Percentiles rank a stretch among this genome's conserved stretches.
Evolutionary conservation across 2,113 vertebrate species (phyloP).

Genomic region (Nestor notabilis): DNA sequence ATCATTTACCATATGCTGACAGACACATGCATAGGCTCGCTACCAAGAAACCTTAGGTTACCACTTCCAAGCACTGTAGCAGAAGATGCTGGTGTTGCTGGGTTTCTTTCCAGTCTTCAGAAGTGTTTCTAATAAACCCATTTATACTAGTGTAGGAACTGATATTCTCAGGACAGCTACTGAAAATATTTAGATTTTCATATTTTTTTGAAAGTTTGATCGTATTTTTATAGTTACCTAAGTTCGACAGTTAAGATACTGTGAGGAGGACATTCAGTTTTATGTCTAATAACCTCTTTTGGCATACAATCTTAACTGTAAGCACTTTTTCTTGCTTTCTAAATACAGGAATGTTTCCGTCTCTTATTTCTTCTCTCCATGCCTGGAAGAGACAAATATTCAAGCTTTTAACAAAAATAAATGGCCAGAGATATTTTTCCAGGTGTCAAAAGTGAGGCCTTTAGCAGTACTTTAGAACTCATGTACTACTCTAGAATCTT

Average conservation of each 20-base stretch:
- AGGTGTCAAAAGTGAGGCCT: background rate
- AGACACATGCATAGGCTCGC: background rate
- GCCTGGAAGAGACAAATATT: background rate
- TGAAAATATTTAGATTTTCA: background rate
- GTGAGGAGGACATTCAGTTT: background rate
- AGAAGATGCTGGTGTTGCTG: background rate
- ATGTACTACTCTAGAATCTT: background rate
- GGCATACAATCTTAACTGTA: too few species aligned
- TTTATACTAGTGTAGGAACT: background rate
- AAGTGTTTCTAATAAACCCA: background rate
- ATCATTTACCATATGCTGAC: background rate
- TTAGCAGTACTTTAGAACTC: background rate
- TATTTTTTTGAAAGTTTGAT: background rate
- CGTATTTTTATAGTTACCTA: background rate
- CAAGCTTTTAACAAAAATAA: background rate
- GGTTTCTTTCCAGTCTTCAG: background rate
- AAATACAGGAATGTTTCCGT: background rate
- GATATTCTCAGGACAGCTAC: background rate
- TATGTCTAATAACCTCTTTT: background rate
- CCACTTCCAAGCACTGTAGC: background rate
- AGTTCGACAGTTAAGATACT: background rate
- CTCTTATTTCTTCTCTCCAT: background rate
- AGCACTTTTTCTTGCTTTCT: background rate
- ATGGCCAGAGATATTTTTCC: background rate
- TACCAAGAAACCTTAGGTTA: background rate